phyloP scores from a whole-genome alignment of 2,888 invertebrate genomes.

The Rhabditoides inermis region DNA sequence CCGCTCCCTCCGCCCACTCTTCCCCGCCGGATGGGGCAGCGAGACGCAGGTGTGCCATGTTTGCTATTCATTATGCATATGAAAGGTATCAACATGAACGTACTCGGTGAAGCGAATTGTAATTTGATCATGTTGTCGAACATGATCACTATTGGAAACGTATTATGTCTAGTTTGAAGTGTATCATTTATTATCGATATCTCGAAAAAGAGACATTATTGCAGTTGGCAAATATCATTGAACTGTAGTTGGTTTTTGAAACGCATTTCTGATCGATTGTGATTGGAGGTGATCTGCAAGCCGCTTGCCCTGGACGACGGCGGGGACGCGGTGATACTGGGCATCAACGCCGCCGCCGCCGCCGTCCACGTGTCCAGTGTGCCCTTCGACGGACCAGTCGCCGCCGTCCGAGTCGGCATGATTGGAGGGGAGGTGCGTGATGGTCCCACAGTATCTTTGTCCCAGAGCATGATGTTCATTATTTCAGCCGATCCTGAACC shows the following conservation, averaged over 20 bases:
- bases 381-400: constrained; percentile 91
- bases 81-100: not conserved
- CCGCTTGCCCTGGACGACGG: constrained; percentile 79
- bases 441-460: constrained; percentile 51
- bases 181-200: no score
- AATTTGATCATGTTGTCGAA: no score
- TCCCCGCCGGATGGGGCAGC: constrained; percentile 68
- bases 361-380: constrained; percentile 83
- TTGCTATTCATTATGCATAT: not conserved
- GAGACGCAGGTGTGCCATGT: constrained; percentile 59
- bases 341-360: constrained; percentile 83
- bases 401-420: constrained; percentile 79
- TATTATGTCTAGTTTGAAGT: no score
- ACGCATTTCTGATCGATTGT: constrained; percentile 1
- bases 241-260: constrained; percentile 2
- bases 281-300: constrained; percentile 72
- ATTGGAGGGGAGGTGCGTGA: no score
- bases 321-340: constrained; percentile 77
- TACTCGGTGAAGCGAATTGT: no score
- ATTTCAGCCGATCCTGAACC: constrained; percentile 67
- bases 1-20: constrained; percentile 78
- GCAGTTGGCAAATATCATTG: no score
- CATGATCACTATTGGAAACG: no score
- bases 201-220: no score
- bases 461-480: not conserved